Percentiles rank a stretch among this genome's conserved stretches.
Conservation (phyloP, 2,797 vertebrate genomes). For the Ctenosaura bakeri region DNA sequence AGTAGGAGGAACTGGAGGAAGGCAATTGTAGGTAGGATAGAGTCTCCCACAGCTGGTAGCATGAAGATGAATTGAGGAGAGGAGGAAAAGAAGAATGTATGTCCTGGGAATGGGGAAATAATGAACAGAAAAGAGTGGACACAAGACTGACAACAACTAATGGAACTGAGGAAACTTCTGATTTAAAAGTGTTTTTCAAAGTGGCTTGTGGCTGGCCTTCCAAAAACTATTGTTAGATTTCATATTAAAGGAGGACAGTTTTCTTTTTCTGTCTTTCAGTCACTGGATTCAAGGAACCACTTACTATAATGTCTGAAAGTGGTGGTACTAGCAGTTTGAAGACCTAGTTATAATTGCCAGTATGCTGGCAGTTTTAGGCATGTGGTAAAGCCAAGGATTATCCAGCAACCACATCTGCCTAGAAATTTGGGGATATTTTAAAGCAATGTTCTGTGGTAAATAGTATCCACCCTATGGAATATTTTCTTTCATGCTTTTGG, state of each 20-base stretch:
- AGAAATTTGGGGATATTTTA: neutral
- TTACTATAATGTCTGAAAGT: neutral
- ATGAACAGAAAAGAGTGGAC: neutral
- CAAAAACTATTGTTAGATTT: neutral
- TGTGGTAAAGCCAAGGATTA: neutral
- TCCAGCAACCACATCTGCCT: neutral
- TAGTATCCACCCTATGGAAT: neutral
- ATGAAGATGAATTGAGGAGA: neutral
- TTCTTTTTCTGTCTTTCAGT: neutral
- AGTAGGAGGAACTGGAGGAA: neutral
- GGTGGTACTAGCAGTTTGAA: neutral
- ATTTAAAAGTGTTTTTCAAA: neutral
- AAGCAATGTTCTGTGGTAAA: neutral
- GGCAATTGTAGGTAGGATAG: neutral
- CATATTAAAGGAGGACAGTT: neutral
- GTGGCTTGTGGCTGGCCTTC: neutral
- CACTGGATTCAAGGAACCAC: neutral
- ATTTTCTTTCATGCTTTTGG: constrained; percentile 1
- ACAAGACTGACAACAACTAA: neutral
- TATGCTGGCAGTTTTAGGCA: neutral
- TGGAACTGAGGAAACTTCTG: neutral
- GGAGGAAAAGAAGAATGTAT: neutral
- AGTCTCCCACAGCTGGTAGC: neutral
- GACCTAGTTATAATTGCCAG: neutral
- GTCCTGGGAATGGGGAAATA: neutral